Base-by-base conservation (phyloP, 2,888 invertebrate genomes). In the Schrankia costaestrigalis region DNA sequence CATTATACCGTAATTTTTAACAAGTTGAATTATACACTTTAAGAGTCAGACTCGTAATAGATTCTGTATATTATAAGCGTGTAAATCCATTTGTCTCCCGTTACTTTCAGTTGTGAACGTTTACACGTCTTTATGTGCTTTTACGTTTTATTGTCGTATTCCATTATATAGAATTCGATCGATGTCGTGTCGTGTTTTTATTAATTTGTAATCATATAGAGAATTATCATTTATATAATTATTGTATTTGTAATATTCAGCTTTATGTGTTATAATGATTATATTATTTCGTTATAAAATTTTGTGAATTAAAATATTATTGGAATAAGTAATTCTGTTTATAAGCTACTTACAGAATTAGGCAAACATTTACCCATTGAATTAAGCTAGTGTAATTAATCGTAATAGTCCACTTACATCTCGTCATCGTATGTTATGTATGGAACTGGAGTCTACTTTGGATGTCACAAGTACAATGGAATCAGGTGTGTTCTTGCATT, bases 1-100 rank as follows among this genome's bases (percentile, higher is more conserved):
- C 27, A 33, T 41, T 50, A 50, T 50, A 57, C 41, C 47, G 46
- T 51, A 56, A 50, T 46, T 41, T 45, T 54, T 62, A 68, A 56
- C 63, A 68, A 63, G 53, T 64, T 61, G 57, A 62, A 63, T 59
- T 62, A 62, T 65, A 64, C 71, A 71, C 66, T 68, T 25, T 75
- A 72, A 64, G 77, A 75, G 80, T 79, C 71, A 68, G 67, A 76
- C 75, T 80, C 78, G 67, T 67, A 57, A 63, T 72, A 73, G 68
- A 71, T 71, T 75, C 71, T 82, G 78, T 81, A 77, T 67, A 72
- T 74, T 78, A 63, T 79, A 82, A 76, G 71, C 66, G 75, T 78
- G 73, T 81, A 80, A 82, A 85, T 86, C 85, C 83, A 86, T 86
- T 85, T 85, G 83, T 86, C 84, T 82, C 81, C 83, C 78, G 67